These are phyloP conservation scores for Rhegmatorhina hoffmannsi DNA, from an alignment of 2,113 vertebrate species.

Conservation along the genomic window DNA sequence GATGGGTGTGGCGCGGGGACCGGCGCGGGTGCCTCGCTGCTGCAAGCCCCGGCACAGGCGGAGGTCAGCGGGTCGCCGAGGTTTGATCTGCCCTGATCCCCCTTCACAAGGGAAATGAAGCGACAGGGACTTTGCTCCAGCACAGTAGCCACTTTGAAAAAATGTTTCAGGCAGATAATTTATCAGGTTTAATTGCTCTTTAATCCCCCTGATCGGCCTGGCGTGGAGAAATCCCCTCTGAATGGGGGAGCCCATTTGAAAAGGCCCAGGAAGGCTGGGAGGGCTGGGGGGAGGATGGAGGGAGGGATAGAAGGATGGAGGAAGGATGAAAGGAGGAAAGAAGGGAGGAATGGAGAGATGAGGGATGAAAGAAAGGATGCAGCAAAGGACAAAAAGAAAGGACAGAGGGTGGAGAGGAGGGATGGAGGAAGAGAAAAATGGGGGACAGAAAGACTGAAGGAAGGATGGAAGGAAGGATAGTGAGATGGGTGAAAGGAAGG, in stretches of 20 bases:
- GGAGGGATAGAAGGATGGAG: neutral
- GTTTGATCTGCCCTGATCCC: conserved; percentile 63
- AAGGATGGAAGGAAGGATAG: neutral
- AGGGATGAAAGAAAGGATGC: neutral
- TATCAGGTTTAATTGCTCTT: conserved; percentile 87
- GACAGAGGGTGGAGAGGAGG: neutral
- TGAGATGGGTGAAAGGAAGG: neutral
- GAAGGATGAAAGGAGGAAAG: neutral
- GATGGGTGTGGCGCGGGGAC: neutral
- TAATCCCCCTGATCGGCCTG: conserved; percentile 89
- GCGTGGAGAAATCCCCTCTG: conserved; percentile 88
- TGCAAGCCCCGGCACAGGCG: neutral
- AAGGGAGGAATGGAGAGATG: neutral
- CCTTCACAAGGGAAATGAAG: conserved; percentile 73
- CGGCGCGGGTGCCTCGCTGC: neutral
- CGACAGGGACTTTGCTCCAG: conserved; percentile 75
- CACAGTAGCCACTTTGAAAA: conserved; percentile 80
- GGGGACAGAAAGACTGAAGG: neutral
- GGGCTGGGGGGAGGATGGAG: neutral
- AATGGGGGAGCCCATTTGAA: conserved; percentile 79
- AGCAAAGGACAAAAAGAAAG: neutral
- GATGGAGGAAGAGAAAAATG: neutral
- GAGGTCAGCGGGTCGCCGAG: neutral
- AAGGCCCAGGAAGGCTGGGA: conserved; percentile 45
- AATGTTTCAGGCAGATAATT: conserved; percentile 77